A percentile compares a stretch with the other conserved stretches of the same genome.
Evolutionary conservation across 1,140 invertebrate genomes (phyloP).

Genomic region (Lepidurus packardi): DNA sequence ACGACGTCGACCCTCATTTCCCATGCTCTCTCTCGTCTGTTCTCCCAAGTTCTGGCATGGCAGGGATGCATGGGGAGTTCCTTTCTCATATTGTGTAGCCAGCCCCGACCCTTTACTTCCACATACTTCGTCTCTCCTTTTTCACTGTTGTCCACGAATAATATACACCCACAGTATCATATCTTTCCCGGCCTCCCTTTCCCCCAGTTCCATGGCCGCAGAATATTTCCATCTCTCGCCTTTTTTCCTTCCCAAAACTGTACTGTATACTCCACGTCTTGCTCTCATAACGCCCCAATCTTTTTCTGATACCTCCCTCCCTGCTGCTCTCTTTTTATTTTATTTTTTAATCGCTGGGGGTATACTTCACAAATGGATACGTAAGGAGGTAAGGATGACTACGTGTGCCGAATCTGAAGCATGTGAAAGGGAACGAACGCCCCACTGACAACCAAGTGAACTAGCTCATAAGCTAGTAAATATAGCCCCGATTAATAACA

Average conservation of each 20-base stretch:
- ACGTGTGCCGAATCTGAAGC: no score
- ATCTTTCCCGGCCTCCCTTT: not conserved
- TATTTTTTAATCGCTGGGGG: not conserved
- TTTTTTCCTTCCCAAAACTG: not conserved
- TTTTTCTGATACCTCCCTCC: not conserved
- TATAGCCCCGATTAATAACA: no score
- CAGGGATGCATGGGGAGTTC: not conserved
- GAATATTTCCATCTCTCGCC: not conserved
- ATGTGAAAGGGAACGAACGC: no score
- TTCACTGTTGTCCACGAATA: conserved; percentile 2
- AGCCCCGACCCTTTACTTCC: not conserved
- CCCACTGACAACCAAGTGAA: no score
- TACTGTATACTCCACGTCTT: not conserved
- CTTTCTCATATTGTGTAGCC: conserved; percentile 1
- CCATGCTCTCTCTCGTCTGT: conserved; percentile 20
- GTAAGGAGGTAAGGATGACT: no score
- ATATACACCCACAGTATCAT: not conserved
- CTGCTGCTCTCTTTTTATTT: not conserved
- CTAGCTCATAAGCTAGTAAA: no score
- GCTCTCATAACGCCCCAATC: not conserved
- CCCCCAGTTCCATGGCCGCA: not conserved
- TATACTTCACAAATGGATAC: not conserved
- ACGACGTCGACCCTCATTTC: conserved; percentile 20
- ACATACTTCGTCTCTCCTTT: not conserved
- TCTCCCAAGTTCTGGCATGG: not conserved